These are phyloP conservation scores for Terebella lapidaria DNA, from an alignment of 2,888 invertebrate genomes.

Conservation along the genomic window DNA sequence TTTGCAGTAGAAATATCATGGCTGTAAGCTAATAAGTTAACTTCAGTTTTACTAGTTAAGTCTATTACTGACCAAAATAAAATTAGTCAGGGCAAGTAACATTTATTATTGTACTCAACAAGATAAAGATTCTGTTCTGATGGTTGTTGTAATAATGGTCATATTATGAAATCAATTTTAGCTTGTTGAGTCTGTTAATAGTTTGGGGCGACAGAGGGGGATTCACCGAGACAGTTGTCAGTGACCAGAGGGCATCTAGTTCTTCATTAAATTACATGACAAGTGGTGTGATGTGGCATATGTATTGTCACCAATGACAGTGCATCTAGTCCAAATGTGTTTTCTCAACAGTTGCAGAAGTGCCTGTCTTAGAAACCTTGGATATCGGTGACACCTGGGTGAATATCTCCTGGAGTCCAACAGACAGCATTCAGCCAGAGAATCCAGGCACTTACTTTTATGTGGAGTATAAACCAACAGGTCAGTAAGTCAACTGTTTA, in stretches of 20 bases:
- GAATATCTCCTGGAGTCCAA: constrained; percentile 13
- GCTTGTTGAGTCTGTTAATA: no score
- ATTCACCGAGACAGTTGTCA: no score
- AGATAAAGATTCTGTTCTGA: no score
- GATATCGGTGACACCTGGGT: constrained; percentile 12
- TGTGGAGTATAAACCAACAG: constrained; percentile 14
- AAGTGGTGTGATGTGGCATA: background rate
- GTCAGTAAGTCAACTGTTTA: constrained; percentile 6
- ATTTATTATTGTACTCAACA: no score
- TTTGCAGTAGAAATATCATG: no score
- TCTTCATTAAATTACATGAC: background rate
- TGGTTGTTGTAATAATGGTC: no score
- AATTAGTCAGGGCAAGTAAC: no score
- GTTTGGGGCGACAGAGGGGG: no score
- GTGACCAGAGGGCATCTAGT: background rate
- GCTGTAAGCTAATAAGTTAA: no score
- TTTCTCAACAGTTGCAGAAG: constrained; percentile 13
- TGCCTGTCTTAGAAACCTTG: constrained; percentile 4
- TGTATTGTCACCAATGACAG: background rate
- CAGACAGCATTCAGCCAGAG: constrained; percentile 5
- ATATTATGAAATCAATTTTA: no score
- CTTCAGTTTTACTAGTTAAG: no score
- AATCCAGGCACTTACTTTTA: constrained; percentile 18
- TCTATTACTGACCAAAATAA: no score
- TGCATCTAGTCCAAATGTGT: background rate